Evolutionary conservation across 2,888 invertebrate genomes (phyloP), one percentile per base, ranked within the genome.

Genomic region (Drosophila villosipedis): DNA sequence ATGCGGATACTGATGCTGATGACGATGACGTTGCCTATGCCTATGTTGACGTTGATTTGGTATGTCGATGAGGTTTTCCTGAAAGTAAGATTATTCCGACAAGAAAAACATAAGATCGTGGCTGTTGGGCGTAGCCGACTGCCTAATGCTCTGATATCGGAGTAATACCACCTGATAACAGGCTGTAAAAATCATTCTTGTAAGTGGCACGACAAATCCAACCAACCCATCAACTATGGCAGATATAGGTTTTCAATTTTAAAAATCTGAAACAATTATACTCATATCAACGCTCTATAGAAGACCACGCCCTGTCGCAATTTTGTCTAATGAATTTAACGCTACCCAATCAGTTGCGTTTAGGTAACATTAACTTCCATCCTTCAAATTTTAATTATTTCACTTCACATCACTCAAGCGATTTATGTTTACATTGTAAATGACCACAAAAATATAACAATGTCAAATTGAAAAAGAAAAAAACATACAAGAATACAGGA

Each of bases 171-270:
- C 12, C 12, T 12, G n/a, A 12, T 12, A 12, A 22, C n/a, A n/a
- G 41, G 41, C 41, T 41, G 41, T 4, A 12, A 43, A 43, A 22
- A 12, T 5, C 43, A 10, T 43, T 43, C 2, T 12, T 43, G 5
- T 22, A 4, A 43, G 4, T 41, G n/a, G 0, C n/a, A 4, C 4
- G n/a, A n/a, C n/a, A n/a, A 41, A n/a, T 0, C n/a, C 2, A 12
- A 41, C 10, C 4, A 41, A 41, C 4, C 2, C 22, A 12, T 5
- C 10, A 1, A n/a, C 41, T n/a, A n/a, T 10, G 10, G n/a, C 2
- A 10, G 10, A 41, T 5, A 22, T 41, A 22, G n/a, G 12, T 12
- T 41, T n/a, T n/a, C 14, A 47, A 4, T 22, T 22, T 47, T 22
- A 3, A 22, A 14, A 22, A 14, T 22, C 22, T 47, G 22, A 7